Conservation (phyloP, 2,888 invertebrate species). For the Melanostoma scalare region DNA sequence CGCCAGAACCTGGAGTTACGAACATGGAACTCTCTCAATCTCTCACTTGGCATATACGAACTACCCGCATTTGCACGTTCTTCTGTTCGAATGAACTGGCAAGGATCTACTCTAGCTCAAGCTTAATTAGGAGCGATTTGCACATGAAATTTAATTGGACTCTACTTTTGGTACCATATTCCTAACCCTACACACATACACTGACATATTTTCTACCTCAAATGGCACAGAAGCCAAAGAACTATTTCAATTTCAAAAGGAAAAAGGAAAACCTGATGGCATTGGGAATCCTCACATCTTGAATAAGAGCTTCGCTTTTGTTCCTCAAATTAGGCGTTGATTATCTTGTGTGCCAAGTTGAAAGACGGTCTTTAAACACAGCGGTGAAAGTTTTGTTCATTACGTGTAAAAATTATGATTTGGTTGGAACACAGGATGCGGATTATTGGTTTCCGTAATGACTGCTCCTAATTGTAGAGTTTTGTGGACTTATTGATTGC, state of each 20-base stretch:
- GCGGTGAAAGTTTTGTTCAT: constrained; percentile 15
- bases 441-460: not conserved
- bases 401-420: not conserved
- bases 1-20: constrained; percentile 17
- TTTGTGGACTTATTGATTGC: no score
- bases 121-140: constrained; percentile 71
- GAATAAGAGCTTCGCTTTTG: constrained; percentile 42
- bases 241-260: constrained; percentile 14
- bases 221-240: constrained; percentile 17
- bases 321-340: constrained; percentile 58
- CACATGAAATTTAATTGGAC: constrained; percentile 70
- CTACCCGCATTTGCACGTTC: constrained; percentile 41
- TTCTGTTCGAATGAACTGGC: constrained; percentile 52
- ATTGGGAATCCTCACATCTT: constrained; percentile 12
- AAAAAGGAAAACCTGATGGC: constrained; percentile 6
- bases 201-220: constrained; percentile 7
- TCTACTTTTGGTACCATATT: constrained; percentile 48
- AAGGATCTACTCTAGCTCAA: constrained; percentile 59
- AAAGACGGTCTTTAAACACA: constrained; percentile 36
- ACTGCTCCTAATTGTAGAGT: no score
- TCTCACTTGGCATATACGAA: constrained; percentile 6
- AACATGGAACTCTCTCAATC: constrained; percentile 10
- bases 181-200: not conserved
- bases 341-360: constrained; percentile 51
- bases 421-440: not conserved